These are phyloP conservation scores for Musca domestica DNA, from an alignment of 1,140 invertebrate genomes.

Conservation along the genomic window DNA sequence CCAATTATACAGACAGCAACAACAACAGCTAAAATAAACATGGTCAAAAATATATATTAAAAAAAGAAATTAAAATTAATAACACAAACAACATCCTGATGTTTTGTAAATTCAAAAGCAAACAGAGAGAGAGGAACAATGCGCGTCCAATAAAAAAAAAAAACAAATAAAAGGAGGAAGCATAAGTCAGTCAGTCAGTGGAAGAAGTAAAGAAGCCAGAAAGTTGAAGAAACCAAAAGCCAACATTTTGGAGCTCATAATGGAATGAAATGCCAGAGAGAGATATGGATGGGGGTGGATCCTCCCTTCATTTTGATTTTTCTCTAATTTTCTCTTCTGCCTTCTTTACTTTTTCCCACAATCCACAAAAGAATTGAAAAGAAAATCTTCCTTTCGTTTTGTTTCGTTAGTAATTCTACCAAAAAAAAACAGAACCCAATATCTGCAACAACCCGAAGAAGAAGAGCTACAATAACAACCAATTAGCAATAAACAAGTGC, in stretches of 20 bases:
- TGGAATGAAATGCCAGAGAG: neutral
- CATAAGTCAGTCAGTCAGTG: too few relatives aligned
- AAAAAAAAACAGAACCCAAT: constrained; percentile 1
- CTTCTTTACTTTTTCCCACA: neutral
- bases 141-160: too few relatives aligned
- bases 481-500: constrained; percentile 23
- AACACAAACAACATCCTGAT: neutral
- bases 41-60: constrained; percentile 2
- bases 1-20: constrained; percentile 3
- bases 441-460: constrained; percentile 10
- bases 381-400: neutral
- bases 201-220: too few relatives aligned
- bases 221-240: too few relatives aligned
- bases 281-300: neutral
- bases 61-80: neutral
- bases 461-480: constrained; percentile 5
- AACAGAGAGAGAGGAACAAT: constrained; percentile 10
- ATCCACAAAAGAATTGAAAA: neutral
- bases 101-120: constrained; percentile 1
- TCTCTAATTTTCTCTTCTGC: neutral
- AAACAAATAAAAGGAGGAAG: too few relatives aligned
- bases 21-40: constrained; percentile 9
- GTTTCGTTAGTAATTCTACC: constrained; percentile 10
- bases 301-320: neutral
- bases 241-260: too few relatives aligned